Base-by-base conservation (phyloP, 2,888 invertebrate species). In the Napeogenes inachia region DNA sequence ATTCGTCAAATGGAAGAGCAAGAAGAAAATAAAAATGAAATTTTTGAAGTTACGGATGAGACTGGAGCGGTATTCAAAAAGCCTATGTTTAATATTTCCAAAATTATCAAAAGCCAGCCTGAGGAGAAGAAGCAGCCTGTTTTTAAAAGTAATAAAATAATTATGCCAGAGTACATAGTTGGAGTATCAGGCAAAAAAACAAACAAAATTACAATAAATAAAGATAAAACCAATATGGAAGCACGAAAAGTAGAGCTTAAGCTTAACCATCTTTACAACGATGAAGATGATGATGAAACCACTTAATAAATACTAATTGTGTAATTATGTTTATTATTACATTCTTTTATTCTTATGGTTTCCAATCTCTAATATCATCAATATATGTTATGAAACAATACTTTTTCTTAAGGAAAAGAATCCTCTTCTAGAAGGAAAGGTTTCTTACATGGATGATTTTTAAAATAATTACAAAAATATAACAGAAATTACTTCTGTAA, bases 101-200 rank as follows among this genome's bases (percentile, higher is more conserved):
- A 83, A 50, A 76, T 77, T 32, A 68, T 87, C 2, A 84, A 83
- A 76, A 50, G 64, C 4, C 81, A 75, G 71, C 66, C 66, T 42
- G 65, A 70, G 54, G 78, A 79, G 64, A 76, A 80, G 55, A 73
- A 79, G 56, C 82, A 82, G 68, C 69, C 92, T 4, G 83, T 92
- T 58, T 93, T 94, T 71, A 92, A 92, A 74, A 93, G 92, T 65
- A 94, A 93, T 61, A 96, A 95, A 83, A 77, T 95, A 54, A 84
- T 96, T 0, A 94, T 96, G 94, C 96, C 96, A 0, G 96, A 96
- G 75, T 96, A 96, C 91, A 93, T 95, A 13, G 92, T 96, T 62
- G 96, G 96, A 0, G 91, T 92, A 69, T 92, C 92, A 70, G 84
- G 82, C 57, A 91, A 87, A 69, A 92, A 89, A 73, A 86, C 87